These are phyloP conservation scores for Poeciliopsis paucimaculata DNA, from an alignment of 2,797 vertebrate genomes.

Conservation along the genomic window DNA sequence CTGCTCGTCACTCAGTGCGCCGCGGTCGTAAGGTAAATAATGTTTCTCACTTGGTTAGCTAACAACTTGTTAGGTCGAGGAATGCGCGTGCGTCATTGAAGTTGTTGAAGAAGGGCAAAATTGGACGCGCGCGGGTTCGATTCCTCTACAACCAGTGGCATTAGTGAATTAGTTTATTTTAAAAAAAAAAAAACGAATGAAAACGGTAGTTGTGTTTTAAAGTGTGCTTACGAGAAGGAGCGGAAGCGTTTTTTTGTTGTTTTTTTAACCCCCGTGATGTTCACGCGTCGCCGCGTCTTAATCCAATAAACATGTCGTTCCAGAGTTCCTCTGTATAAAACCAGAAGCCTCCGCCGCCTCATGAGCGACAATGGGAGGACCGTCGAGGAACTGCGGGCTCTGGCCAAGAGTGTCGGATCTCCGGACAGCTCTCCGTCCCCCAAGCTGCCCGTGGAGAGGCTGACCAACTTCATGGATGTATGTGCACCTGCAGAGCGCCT, in stretches of 20 bases:
- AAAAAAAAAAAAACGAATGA: not conserved
- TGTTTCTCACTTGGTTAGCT: not conserved
- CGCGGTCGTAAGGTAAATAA: slow-evolving; percentile 70
- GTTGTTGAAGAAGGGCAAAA: not conserved
- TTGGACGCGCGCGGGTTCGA: slow-evolving; percentile 13
- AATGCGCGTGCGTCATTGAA: not conserved
- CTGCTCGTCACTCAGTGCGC: slow-evolving; percentile 56
- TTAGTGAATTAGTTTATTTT: not conserved
- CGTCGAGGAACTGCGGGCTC: slow-evolving; percentile 65
- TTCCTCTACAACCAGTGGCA: not conserved
- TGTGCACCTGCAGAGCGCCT: slow-evolving; percentile 24
- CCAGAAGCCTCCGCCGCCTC: slow-evolving; percentile 64
- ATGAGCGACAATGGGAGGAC: slow-evolving; percentile 74
- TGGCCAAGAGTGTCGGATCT: slow-evolving; percentile 36
- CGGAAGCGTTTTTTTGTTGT: not conserved
- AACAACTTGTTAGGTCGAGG: not conserved
- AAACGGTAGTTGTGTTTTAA: not conserved
- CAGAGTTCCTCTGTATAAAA: slow-evolving; percentile 84
- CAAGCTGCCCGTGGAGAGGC: slow-evolving; percentile 74
- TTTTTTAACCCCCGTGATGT: not conserved
- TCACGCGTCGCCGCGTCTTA: rapidly evolving
- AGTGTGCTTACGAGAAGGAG: not conserved
- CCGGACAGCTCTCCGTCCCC: slow-evolving; percentile 2
- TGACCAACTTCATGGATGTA: slow-evolving; percentile 89
- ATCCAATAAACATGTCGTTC: not conserved